A percentile compares a stretch with the other conserved stretches of the same genome.
phyloP scores from a whole-genome alignment of 2,113 vertebrate species.

The Seriola dumerili region DNA sequence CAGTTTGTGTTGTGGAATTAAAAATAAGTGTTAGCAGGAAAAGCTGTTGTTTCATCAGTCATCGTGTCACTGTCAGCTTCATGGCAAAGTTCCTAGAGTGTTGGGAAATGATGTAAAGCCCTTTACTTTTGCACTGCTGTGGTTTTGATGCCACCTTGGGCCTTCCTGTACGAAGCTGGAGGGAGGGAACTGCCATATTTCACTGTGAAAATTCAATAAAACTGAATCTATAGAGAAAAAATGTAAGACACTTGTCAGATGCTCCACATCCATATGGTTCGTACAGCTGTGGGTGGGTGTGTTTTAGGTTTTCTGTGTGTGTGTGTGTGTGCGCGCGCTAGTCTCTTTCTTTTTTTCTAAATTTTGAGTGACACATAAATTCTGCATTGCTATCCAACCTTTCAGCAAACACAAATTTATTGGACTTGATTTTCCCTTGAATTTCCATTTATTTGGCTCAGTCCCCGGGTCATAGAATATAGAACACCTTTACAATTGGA shows the following conservation, averaged over 20 bases:
- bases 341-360: constrained; percentile 7
- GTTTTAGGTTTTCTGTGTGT: neutral
- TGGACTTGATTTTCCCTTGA: neutral
- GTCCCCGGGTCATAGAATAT: neutral
- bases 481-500: neutral
- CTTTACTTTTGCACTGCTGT: constrained; percentile 7
- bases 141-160: constrained; percentile 14
- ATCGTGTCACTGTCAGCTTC: neutral
- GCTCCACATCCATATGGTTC: neutral
- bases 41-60: constrained; percentile 15
- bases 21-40: neutral
- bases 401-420: neutral
- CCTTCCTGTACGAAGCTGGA: neutral
- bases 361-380: constrained; percentile 14
- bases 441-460: constrained; percentile 1
- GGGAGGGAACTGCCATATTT: neutral
- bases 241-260: constrained; percentile 25
- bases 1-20: neutral
- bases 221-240: neutral
- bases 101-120: neutral
- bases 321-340: neutral
- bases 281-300: neutral
- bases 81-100: neutral
- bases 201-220: constrained; percentile 14
- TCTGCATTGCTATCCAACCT: neutral